phyloP scores from a whole-genome alignment of 2,113 vertebrate genomes.

The Ovibos moschatus region DNA sequence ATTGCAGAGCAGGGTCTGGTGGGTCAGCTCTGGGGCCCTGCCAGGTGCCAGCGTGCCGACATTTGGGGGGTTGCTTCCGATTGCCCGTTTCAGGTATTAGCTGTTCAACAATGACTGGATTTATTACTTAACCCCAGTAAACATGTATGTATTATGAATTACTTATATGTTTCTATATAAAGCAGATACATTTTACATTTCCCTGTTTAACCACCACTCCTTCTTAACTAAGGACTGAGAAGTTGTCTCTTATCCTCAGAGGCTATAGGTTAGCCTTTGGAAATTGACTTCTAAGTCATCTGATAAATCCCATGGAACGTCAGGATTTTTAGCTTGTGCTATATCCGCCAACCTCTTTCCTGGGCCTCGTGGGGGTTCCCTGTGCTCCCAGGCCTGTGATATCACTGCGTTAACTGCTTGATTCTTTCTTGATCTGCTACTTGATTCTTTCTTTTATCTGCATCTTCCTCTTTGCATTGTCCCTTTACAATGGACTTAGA shows the following conservation, averaged over 20 bases:
- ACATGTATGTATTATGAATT: neutral
- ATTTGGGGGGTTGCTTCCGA: neutral
- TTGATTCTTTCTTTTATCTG: neutral
- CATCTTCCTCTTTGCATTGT: neutral
- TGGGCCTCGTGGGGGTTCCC: neutral
- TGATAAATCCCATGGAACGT: neutral
- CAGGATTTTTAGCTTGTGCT: neutral
- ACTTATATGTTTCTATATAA: neutral
- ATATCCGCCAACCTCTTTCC: rapidly evolving
- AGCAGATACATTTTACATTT: neutral
- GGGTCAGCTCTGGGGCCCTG: neutral
- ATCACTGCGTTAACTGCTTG: neutral
- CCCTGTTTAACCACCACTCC: neutral
- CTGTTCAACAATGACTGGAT: neutral
- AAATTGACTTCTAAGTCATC: neutral
- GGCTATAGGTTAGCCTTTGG: neutral
- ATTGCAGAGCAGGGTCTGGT: neutral
- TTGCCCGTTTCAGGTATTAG: neutral
- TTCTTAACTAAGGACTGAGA: neutral
- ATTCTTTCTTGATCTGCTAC: neutral
- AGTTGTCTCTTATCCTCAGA: neutral
- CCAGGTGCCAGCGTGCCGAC: too few relatives aligned
- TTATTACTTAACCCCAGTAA: neutral
- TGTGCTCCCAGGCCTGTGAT: neutral
- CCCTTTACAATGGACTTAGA: neutral